Conservation (phyloP, 1,140 invertebrate species). For the Drosophila auraria region DNA sequence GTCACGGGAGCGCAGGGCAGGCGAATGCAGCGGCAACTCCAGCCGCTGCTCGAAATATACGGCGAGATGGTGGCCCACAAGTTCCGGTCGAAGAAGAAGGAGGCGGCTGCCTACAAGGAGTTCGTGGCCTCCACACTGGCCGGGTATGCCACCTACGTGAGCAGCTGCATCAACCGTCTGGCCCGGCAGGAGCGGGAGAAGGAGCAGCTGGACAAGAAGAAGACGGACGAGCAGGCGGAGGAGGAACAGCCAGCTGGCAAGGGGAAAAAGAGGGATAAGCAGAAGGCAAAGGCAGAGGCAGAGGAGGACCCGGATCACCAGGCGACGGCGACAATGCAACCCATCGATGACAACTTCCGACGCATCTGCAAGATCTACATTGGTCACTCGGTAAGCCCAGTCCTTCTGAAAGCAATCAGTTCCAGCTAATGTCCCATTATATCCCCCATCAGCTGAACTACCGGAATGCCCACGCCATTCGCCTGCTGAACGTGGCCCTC, state of each 20-base stretch:
- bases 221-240: conserved; percentile 3
- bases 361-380: conserved; percentile 82
- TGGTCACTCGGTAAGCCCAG: conserved; percentile 68
- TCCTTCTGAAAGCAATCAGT: no score
- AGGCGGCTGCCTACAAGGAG: conserved; percentile 46
- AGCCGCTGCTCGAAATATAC: conserved; percentile 67
- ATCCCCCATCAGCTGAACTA: conserved; percentile 61
- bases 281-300: conserved; percentile 11
- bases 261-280: conserved; percentile 10
- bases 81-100: conserved; percentile 58
- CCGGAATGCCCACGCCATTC: conserved; percentile 66
- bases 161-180: conserved; percentile 61
- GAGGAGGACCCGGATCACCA: conserved; percentile 5
- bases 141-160: conserved; percentile 61
- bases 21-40: conserved; percentile 60
- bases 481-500: conserved; percentile 69
- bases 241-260: neutral
- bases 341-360: conserved; percentile 71
- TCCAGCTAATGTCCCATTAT: neutral
- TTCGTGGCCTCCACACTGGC: conserved; percentile 59
- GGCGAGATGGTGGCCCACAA: conserved; percentile 61
- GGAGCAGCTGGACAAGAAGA: conserved; percentile 4
- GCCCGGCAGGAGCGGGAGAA: conserved; percentile 27
- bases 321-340: neutral
- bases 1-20: conserved; percentile 49